These are phyloP conservation scores for Bombylius discolor DNA, from an alignment of 2,888 invertebrate species.

Conservation along the genomic window DNA sequence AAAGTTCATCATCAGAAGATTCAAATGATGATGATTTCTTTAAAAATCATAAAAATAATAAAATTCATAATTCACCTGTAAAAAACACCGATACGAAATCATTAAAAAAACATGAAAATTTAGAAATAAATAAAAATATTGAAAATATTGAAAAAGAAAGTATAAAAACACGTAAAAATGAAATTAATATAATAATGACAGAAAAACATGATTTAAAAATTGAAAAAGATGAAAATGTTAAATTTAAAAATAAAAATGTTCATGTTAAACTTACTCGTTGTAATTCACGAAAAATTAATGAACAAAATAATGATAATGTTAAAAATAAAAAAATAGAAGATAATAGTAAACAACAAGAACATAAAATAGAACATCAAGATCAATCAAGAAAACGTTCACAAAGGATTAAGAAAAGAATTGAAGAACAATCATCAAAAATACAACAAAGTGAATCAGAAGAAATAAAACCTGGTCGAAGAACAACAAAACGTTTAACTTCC, in stretches of 20 bases:
- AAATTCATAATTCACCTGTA: no score
- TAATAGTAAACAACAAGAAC: no score
- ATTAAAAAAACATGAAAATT: not conserved
- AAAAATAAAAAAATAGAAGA: no score
- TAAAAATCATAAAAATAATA: not conserved
- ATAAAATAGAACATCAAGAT: no score
- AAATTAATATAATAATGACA: not conserved
- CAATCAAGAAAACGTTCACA: no score
- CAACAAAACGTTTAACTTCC: not conserved
- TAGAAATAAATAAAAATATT: not conserved
- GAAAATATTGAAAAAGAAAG: not conserved
- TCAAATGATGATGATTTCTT: not conserved
- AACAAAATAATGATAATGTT: no score
- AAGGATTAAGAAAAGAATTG: not conserved
- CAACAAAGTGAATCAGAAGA: not conserved
- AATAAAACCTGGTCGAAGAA: not conserved
- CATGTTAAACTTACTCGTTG: no score
- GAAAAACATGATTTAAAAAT: no score
- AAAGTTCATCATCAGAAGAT: conserved; percentile 1
- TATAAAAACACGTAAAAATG: not conserved
- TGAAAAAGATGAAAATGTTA: no score
- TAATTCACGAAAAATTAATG: no score
- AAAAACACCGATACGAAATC: not conserved
- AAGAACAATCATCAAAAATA: not conserved
- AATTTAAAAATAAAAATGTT: no score